phyloP scores from a whole-genome alignment of 2,888 invertebrate genomes.

The Callosobruchus maculatus region DNA sequence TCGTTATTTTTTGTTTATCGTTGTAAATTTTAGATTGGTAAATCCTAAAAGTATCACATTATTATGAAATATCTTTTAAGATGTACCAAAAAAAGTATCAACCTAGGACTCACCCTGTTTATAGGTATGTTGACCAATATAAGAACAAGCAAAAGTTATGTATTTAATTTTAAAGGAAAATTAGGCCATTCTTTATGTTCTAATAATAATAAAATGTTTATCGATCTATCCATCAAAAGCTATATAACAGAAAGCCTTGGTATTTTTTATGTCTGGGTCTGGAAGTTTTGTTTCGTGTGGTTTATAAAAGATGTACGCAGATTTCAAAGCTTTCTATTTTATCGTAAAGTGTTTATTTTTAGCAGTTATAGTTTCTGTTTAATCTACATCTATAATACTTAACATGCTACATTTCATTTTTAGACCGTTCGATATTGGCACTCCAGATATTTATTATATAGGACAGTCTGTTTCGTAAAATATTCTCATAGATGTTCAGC shows the following conservation, averaged over 20 bases:
- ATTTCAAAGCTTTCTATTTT: background rate
- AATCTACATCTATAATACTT: background rate
- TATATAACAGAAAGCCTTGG: background rate
- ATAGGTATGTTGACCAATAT: too few species aligned
- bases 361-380: background rate
- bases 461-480: background rate
- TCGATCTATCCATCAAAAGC: too few species aligned
- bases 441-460: background rate
- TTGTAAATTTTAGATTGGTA: too few species aligned
- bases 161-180: too few species aligned
- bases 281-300: background rate
- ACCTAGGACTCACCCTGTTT: too few species aligned
- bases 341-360: background rate
- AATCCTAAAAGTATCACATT: too few species aligned
- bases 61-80: too few species aligned
- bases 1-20: too few species aligned
- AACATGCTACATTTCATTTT: background rate
- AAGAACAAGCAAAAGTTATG: too few species aligned
- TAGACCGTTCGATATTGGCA: background rate
- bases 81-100: too few species aligned
- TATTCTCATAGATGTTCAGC: background rate
- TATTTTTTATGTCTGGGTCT: background rate
- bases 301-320: background rate
- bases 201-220: too few species aligned
- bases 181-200: too few species aligned